phyloP scores from a whole-genome alignment of 2,113 vertebrate species.

The Gadus macrocephalus region DNA sequence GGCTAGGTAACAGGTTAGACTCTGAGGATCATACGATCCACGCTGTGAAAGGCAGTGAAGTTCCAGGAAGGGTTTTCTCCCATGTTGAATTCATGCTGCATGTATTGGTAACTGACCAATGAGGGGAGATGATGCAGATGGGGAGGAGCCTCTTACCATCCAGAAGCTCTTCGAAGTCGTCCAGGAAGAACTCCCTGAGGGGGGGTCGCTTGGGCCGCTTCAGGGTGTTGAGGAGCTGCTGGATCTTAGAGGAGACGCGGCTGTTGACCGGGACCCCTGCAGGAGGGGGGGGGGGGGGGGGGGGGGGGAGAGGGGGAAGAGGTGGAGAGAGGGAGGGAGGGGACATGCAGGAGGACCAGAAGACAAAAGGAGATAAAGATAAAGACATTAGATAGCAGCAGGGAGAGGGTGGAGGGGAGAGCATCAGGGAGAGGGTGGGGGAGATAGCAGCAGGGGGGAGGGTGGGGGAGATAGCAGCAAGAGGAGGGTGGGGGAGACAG shows the following conservation, averaged over 20 bases:
- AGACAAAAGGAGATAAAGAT: too few species aligned
- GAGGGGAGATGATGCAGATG: too few species aligned
- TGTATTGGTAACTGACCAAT: too few species aligned
- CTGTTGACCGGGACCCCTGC: slow-evolving; percentile 92
- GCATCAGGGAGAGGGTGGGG: background rate
- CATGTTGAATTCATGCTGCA: background rate
- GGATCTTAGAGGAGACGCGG: slow-evolving; percentile 96
- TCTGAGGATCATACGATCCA: background rate
- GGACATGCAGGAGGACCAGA: too few species aligned
- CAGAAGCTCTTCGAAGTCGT: slow-evolving; percentile 91
- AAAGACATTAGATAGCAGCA: too few species aligned
- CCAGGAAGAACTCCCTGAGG: slow-evolving; percentile 91
- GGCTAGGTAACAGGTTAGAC: background rate
- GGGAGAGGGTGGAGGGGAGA: background rate
- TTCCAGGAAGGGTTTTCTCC: background rate
- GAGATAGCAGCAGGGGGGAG: background rate
- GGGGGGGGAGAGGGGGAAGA: too few species aligned
- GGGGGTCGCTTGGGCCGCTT: slow-evolving; percentile 94
- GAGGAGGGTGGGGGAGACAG: background rate
- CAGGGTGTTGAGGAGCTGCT: slow-evolving; percentile 94
- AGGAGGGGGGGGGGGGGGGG: slow-evolving; percentile 27
- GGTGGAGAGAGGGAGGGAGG: too few species aligned
- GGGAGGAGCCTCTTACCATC: slow-evolving; percentile 76
- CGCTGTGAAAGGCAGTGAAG: too few species aligned
- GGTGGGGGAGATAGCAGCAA: background rate